phyloP scores from a whole-genome alignment of 2,113 vertebrate genomes.

The Notechis scutatus region DNA sequence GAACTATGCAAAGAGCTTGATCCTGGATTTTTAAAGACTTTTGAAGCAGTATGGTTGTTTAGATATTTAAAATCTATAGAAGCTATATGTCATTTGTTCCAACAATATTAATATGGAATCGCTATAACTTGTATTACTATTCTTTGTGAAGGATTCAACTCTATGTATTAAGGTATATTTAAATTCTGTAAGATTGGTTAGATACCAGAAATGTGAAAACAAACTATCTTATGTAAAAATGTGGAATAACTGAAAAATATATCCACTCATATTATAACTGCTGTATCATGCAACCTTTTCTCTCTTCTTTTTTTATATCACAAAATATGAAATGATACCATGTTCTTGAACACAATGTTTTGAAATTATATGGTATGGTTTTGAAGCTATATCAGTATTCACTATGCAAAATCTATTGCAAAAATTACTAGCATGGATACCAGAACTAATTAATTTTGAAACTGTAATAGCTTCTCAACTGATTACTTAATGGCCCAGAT shows the following conservation, averaged over 20 bases:
- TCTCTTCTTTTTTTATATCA: conserved; percentile 29
- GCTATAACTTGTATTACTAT: not conserved
- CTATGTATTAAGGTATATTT: not conserved
- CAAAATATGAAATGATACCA: conserved; percentile 45
- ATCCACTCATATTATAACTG: conserved; percentile 60
- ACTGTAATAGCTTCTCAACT: not conserved
- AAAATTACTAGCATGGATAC: not conserved
- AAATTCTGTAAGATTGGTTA: not conserved
- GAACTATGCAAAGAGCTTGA: not conserved
- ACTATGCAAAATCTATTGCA: not conserved
- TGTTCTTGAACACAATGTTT: not conserved
- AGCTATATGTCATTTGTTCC: not conserved
- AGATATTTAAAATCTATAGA: not conserved
- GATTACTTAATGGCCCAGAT: conserved; percentile 31
- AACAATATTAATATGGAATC: not conserved
- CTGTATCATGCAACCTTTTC: conserved; percentile 9
- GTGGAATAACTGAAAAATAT: conserved; percentile 61
- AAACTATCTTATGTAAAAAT: conserved; percentile 44
- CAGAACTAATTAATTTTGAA: conserved; percentile 18
- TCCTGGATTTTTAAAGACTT: not conserved
- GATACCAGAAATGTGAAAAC: conserved; percentile 41
- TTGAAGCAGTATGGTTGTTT: not conserved
- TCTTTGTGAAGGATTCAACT: not conserved
- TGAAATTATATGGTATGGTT: not conserved
- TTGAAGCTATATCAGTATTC: not conserved